Conservation (phyloP, 2,113 vertebrate species). For the Planiliza haematocheilus region DNA sequence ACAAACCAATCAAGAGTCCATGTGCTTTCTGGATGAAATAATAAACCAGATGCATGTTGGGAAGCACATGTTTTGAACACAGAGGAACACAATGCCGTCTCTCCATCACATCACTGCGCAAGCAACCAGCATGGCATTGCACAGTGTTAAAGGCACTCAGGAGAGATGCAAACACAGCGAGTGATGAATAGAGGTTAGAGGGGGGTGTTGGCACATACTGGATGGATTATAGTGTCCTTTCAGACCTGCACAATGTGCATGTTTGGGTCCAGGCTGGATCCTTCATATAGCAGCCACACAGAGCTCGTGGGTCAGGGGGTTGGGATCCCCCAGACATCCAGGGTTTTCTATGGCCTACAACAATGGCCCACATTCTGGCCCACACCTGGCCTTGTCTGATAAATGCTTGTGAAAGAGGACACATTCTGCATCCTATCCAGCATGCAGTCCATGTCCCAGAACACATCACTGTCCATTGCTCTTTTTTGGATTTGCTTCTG, state of each 20-base stretch:
- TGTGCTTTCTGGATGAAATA: constrained; percentile 50
- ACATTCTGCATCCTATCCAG: constrained; percentile 43
- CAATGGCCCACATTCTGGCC: constrained; percentile 78
- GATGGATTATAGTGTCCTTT: constrained; percentile 80
- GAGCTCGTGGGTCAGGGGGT: constrained; percentile 47
- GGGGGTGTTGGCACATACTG: constrained; percentile 67
- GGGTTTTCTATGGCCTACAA: constrained; percentile 67
- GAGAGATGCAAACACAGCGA: constrained; percentile 69
- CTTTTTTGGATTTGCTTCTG: constrained; percentile 27
- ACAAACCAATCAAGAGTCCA: constrained; percentile 28
- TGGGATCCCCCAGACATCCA: constrained; percentile 62
- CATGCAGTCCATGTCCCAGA: constrained; percentile 25
- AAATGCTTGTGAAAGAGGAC: constrained; percentile 72
- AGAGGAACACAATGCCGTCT: constrained; percentile 64
- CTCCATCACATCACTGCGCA: constrained; percentile 68
- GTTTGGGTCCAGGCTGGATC: constrained; percentile 73
- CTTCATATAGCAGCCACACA: constrained; percentile 58
- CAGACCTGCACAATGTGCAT: constrained; percentile 77
- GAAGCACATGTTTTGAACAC: constrained; percentile 59
- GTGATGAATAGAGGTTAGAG: constrained; percentile 73
- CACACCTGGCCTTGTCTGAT: constrained; percentile 78
- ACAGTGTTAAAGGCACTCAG: constrained; percentile 65
- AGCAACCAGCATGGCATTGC: constrained; percentile 61
- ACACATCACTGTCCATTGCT: constrained; percentile 18
- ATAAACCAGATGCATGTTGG: constrained; percentile 27